Base-by-base conservation (phyloP, 2,113 vertebrate species). In the Recurvirostra avosetta region DNA sequence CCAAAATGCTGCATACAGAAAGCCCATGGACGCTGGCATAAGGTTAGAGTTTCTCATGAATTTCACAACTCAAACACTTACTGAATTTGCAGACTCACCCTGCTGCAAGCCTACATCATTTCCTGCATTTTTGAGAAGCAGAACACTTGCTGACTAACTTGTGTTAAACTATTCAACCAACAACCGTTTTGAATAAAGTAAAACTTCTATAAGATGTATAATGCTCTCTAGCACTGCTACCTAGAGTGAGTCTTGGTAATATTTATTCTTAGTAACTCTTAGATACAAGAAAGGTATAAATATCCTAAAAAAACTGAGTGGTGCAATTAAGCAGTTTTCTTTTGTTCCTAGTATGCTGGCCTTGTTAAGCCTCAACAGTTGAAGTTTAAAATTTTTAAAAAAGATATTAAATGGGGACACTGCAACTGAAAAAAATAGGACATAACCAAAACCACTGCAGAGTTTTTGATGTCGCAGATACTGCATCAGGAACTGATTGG, bases 401-500 rank as follows among this genome's bases (percentile, higher is more conserved):
- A 85, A 90, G 32, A 79, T 12, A 63, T 38, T 66, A 58, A 86
- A 79, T 9, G 30, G 41, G 68, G 40, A 41, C 81, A 61, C 7
- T 58, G 20, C 32, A 75, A 80, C 62, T 49, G 50, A 49, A 96
- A 92, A 91, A 71, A 75, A 6, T 23, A 59, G 58, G 25, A 71
- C 5, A 11, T 36, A 72, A 43, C 23, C 55, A 73, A 61, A 96
- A 76, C 58, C 89, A 92, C 94, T 94, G 76, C 94, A 86, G 98
- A 98, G 98, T 93, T 98, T 99, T 98, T 99, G 99, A 99, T 99
- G 99, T 98, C 97, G 99, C 98, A 98, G 99, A 98, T 99, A 99
- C 99, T 99, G 99, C 99, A 99, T 99, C 99, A 99, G 99, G 99
- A 99, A 99, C 99, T 99, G 99, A 99, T 99, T 99, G 99, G 99